Conservation (phyloP, 2,113 vertebrate genomes). For the Rhadina sibilatrix region DNA sequence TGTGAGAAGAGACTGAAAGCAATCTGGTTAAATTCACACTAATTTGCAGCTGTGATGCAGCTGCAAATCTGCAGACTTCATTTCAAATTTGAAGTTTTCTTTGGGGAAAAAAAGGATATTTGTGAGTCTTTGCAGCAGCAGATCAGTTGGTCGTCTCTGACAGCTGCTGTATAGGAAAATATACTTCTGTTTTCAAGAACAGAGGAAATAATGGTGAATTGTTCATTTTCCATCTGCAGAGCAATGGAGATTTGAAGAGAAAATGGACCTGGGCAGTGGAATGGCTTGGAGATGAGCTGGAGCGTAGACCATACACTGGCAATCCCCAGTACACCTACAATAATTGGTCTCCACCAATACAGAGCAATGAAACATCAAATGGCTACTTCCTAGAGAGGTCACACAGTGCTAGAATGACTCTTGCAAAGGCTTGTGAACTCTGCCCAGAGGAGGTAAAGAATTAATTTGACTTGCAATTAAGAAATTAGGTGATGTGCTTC, state of each 20-base stretch:
- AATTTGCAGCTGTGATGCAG: neutral
- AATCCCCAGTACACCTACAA: slow-evolving; percentile 98
- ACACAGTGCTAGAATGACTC: slow-evolving; percentile 97
- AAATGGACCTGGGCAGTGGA: slow-evolving; percentile 99
- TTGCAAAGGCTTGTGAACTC: slow-evolving; percentile 98
- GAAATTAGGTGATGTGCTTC: neutral
- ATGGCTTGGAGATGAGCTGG: slow-evolving; percentile 97
- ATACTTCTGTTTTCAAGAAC: neutral
- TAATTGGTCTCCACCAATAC: slow-evolving; percentile 98
- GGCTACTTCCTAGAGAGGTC: slow-evolving; percentile 99
- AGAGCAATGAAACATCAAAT: slow-evolving; percentile 99
- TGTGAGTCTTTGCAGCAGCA: neutral
- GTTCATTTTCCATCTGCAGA: slow-evolving; percentile 75
- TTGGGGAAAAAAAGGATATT: neutral
- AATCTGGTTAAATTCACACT: neutral
- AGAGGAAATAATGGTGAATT: neutral
- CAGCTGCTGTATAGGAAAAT: neutral
- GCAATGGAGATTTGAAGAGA: slow-evolving; percentile 96
- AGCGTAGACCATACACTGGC: slow-evolving; percentile 94
- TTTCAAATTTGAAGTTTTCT: neutral
- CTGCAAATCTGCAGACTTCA: neutral
- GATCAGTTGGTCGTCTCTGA: neutral
- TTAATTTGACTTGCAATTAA: neutral
- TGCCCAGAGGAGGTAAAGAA: slow-evolving; percentile 95
- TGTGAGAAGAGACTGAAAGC: neutral